A percentile compares a stretch with the other conserved stretches of the same genome.
phyloP scores from a whole-genome alignment of 2,888 invertebrate genomes.

The Copidosoma aretas region DNA sequence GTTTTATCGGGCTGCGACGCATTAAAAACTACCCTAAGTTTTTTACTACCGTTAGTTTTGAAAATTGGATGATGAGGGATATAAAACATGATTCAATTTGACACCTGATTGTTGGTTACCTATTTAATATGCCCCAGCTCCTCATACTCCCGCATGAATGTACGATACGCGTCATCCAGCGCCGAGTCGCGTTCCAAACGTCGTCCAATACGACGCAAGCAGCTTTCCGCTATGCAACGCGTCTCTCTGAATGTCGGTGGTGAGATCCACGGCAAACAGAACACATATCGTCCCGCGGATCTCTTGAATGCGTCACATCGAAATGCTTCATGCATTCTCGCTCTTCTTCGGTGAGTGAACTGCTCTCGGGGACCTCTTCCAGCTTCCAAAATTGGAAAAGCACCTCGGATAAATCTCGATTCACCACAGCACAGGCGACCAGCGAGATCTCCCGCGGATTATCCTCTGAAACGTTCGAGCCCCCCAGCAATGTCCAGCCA shows the following conservation, averaged over 20 bases:
- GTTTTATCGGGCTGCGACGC: not conserved
- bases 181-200: not conserved
- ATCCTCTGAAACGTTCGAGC: not conserved
- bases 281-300: conserved; percentile 1
- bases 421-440: not conserved
- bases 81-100: not conserved
- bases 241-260: not conserved
- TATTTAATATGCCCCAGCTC: conserved; percentile 3
- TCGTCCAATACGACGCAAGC: not conserved
- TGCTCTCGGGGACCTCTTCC: not conserved
- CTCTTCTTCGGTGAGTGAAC: not conserved
- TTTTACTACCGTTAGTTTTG: not conserved
- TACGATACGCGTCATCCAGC: not conserved
- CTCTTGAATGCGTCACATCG: not conserved
- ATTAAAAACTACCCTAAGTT: conserved; percentile 22
- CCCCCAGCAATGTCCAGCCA: not conserved
- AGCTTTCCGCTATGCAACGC: not conserved
- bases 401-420: not conserved
- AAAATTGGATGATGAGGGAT: conserved; percentile 11
- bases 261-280: conserved; percentile 3
- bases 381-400: conserved; percentile 16
- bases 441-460: not conserved
- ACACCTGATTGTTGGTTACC: not conserved
- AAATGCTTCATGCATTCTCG: conserved; percentile 1
- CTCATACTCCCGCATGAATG: conserved; percentile 11